Evolutionary conservation across 2,113 vertebrate species (phyloP).

Genomic region (Corapipo altera): DNA sequence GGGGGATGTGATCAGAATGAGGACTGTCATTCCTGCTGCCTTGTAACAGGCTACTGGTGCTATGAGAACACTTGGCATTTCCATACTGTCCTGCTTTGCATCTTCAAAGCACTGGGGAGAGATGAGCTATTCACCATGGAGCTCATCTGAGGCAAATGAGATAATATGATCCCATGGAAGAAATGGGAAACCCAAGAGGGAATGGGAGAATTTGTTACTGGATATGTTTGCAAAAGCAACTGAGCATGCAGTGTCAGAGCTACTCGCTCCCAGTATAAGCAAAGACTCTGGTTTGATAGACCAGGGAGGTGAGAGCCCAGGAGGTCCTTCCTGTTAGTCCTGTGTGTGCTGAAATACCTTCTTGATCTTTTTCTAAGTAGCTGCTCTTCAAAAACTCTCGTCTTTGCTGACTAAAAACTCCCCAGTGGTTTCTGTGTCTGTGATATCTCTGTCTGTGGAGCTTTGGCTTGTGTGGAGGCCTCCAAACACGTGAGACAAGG

Average conservation of each 20-base stretch:
- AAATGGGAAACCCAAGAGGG: slow-evolving; percentile 18
- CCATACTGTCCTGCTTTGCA: slow-evolving; percentile 31
- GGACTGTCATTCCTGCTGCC: not conserved
- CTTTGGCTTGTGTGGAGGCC: not conserved
- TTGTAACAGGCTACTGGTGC: not conserved
- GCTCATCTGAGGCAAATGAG: slow-evolving; percentile 41
- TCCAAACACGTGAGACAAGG: not conserved
- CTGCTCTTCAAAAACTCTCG: not conserved
- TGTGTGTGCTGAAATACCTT: not conserved
- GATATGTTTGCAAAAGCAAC: slow-evolving; percentile 9
- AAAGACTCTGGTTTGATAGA: not conserved
- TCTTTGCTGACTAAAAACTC: not conserved
- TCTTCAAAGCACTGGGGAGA: slow-evolving; percentile 40
- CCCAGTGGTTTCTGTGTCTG: not conserved
- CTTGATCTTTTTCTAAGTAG: not conserved
- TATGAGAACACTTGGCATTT: not conserved
- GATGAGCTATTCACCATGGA: not conserved
- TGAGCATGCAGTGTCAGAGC: not conserved
- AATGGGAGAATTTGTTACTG: slow-evolving; percentile 36
- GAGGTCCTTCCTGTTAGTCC: not conserved
- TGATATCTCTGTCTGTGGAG: not conserved
- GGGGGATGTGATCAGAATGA: slow-evolving; percentile 52
- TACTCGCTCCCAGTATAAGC: not conserved
- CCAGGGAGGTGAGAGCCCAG: not conserved
- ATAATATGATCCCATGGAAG: not conserved